Evolutionary conservation across 2,797 vertebrate genomes (phyloP).

Genomic region (Echeneis naucrates): DNA sequence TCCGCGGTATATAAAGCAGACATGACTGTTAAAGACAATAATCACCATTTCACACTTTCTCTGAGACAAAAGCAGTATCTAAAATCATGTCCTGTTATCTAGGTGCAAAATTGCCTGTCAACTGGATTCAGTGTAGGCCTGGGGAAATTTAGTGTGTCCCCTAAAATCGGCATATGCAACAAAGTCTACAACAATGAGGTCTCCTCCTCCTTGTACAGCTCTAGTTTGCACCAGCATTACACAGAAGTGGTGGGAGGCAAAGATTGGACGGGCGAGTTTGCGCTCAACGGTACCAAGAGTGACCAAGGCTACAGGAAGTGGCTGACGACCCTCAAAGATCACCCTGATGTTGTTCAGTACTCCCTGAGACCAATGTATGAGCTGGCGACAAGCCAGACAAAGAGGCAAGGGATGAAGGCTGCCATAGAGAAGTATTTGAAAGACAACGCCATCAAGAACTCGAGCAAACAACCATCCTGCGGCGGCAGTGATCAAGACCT

Average conservation of each 20-base stretch:
- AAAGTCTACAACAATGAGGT: slow-evolving; percentile 27
- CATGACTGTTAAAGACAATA: neutral
- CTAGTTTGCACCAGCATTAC: slow-evolving; percentile 34
- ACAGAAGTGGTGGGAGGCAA: slow-evolving; percentile 56
- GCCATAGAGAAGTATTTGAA: slow-evolving; percentile 45
- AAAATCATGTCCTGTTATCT: neutral
- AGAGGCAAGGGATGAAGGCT: neutral
- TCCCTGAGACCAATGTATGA: slow-evolving; percentile 44
- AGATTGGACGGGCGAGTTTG: slow-evolving; percentile 51
- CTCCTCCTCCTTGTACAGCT: neutral
- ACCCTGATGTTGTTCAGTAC: slow-evolving; percentile 36
- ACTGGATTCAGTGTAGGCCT: neutral
- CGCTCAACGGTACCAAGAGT: slow-evolving; percentile 29
- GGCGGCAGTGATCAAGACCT: rapidly evolving
- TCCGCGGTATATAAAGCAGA: neutral
- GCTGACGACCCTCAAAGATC: slow-evolving; percentile 45
- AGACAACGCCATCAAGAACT: neutral
- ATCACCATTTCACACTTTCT: neutral
- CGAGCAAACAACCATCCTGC: neutral
- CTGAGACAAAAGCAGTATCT: neutral
- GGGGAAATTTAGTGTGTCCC: rapidly evolving
- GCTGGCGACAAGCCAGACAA: neutral
- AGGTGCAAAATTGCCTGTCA: slow-evolving; percentile 39
- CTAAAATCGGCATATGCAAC: neutral
- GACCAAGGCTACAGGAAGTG: slow-evolving; percentile 20